A percentile compares a stretch with the other conserved stretches of the same genome.
Conservation (phyloP, 2,888 invertebrate species). For the Heliconius cydno region DNA sequence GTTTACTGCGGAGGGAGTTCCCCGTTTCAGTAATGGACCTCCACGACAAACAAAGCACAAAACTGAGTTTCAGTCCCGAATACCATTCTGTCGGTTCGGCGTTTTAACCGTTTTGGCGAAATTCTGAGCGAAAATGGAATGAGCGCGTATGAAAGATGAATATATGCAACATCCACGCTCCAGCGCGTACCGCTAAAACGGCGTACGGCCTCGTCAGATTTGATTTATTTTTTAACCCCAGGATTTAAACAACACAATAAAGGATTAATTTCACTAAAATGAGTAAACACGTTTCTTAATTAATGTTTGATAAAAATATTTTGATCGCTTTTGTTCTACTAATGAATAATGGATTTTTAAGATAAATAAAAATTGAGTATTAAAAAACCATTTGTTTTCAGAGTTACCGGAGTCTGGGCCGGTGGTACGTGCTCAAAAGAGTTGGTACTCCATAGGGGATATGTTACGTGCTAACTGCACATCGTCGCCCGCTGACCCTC, state of each 20-base stretch:
- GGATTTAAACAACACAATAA: constrained; percentile 24
- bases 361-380: background rate
- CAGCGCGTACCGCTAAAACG: constrained; percentile 55
- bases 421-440: constrained; percentile 85
- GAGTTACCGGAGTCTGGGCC: constrained; percentile 86
- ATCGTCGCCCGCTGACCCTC: constrained; percentile 86
- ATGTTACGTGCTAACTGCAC: constrained; percentile 88
- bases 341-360: background rate
- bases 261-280: constrained; percentile 28
- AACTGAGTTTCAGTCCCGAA: constrained; percentile 49
- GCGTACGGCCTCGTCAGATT: constrained; percentile 53
- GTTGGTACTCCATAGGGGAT: constrained; percentile 87
- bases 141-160: constrained; percentile 71
- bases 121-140: constrained; percentile 66
- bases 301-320: constrained; percentile 25
- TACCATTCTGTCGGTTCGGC: constrained; percentile 71
- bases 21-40: constrained; percentile 63
- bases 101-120: constrained; percentile 66
- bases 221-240: constrained; percentile 56
- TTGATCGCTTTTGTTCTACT: constrained; percentile 29
- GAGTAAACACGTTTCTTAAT: constrained; percentile 26
- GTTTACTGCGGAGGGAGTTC: constrained; percentile 70
- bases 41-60: constrained; percentile 69
- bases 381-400: constrained; percentile 54
- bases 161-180: constrained; percentile 64